Evolutionary conservation across 2,888 invertebrate genomes (phyloP).

Genomic region (Limnephilus auricula): DNA sequence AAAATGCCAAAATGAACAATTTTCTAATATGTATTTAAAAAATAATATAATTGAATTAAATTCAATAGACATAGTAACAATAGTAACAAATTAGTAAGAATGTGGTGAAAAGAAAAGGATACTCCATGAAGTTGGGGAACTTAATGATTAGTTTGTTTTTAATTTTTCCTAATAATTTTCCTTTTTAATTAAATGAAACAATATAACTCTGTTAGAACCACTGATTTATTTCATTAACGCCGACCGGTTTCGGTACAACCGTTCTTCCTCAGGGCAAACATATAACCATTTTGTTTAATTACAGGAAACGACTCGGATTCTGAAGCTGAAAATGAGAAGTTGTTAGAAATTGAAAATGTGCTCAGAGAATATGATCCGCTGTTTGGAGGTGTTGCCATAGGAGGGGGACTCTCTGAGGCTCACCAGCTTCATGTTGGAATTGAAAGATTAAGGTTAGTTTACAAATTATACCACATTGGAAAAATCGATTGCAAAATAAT

Average conservation of each 20-base stretch:
- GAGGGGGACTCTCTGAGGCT: constrained; percentile 81
- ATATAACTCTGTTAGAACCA: no score
- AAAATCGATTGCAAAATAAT: background rate
- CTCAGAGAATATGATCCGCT: constrained; percentile 90
- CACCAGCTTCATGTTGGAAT: constrained; percentile 84
- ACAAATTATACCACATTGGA: background rate
- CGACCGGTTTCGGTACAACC: no score
- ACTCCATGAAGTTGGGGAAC: no score
- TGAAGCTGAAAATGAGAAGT: constrained; percentile 92
- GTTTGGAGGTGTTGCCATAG: constrained; percentile 75
- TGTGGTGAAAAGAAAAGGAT: no score
- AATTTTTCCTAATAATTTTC: background rate
- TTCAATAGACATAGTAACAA: no score
- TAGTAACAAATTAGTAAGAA: no score
- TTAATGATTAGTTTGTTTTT: background rate
- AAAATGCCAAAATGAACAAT: no score
- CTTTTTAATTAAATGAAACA: no score
- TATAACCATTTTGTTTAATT: constrained; percentile 45
- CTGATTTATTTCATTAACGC: no score
- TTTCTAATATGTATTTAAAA: no score
- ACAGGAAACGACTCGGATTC: constrained; percentile 92
- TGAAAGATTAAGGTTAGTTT: constrained; percentile 76
- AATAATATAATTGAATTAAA: no score
- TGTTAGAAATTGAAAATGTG: constrained; percentile 91
- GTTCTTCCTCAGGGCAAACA: no score